Evolutionary conservation across 2,113 vertebrate species (phyloP).

Genomic region (Macrotis lagotis): DNA sequence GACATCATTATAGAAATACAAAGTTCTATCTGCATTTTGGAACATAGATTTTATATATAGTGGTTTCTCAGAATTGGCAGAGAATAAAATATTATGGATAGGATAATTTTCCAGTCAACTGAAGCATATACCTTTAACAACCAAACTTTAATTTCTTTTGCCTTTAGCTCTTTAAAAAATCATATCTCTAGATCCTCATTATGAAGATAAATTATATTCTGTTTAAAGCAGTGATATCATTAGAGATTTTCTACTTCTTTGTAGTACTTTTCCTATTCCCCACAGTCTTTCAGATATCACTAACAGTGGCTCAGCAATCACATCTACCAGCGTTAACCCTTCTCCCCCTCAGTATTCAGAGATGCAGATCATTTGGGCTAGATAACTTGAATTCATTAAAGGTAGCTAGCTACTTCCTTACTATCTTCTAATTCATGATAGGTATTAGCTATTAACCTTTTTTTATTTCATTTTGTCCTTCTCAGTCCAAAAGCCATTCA

Average conservation of each 20-base stretch:
- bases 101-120: not conserved
- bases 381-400: not conserved
- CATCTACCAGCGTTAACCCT: not conserved
- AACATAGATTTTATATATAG: not conserved
- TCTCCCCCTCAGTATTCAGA: not conserved
- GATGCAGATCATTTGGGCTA: not conserved
- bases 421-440: not conserved
- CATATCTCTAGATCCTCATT: not conserved
- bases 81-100: not conserved
- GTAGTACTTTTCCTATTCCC: not conserved
- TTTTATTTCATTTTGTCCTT: not conserved
- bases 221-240: not conserved
- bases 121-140: not conserved
- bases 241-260: not conserved
- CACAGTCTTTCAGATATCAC: not conserved
- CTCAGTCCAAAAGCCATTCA: not conserved
- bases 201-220: not conserved
- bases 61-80: not conserved
- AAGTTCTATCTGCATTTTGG: not conserved
- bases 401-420: not conserved
- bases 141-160: not conserved
- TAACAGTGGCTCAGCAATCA: not conserved
- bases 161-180: not conserved
- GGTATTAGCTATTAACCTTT: not conserved
- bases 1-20: not conserved